A percentile compares a stretch with the other conserved stretches of the same genome.
phyloP scores from a whole-genome alignment of 1,140 invertebrate species.

The Lepidurus apus region DNA sequence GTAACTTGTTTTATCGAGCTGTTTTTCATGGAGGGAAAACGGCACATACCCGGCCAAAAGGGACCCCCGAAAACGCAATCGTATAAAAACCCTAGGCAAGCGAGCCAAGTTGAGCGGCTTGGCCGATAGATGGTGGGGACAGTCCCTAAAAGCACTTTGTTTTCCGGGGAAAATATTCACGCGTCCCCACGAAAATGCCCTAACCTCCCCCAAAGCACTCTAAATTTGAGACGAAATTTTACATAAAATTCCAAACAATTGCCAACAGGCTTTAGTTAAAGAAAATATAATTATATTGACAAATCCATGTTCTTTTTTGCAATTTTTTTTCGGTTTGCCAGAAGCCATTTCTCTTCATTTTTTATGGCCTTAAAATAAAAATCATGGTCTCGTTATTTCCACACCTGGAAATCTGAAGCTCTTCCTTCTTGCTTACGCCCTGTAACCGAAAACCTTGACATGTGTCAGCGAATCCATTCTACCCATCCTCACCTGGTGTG shows the following conservation, averaged over 20 bases:
- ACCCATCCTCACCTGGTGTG: neutral
- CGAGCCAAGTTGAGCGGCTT: neutral
- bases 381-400: slow-evolving; percentile 9
- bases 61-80: slow-evolving; percentile 8
- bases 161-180: neutral
- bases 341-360: neutral
- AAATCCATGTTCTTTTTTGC: too few relatives aligned
- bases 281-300: too few relatives aligned
- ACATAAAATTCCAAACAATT: too few relatives aligned
- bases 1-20: slow-evolving; percentile 19
- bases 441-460: neutral
- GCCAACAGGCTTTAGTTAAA: too few relatives aligned
- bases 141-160: slow-evolving; percentile 14
- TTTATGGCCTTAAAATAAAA: neutral
- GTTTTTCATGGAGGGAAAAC: slow-evolving; percentile 18
- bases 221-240: too few relatives aligned
- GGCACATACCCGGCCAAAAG: slow-evolving; percentile 5
- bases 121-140: slow-evolving; percentile 13
- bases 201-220: too few relatives aligned
- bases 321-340: neutral
- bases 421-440: slow-evolving; percentile 3
- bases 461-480: slow-evolving; percentile 5
- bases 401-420: neutral
- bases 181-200: too few relatives aligned
- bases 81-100: neutral